These are phyloP conservation scores for Euspilapteryx auroguttella DNA, from an alignment of 2,888 invertebrate genomes.

Conservation along the genomic window DNA sequence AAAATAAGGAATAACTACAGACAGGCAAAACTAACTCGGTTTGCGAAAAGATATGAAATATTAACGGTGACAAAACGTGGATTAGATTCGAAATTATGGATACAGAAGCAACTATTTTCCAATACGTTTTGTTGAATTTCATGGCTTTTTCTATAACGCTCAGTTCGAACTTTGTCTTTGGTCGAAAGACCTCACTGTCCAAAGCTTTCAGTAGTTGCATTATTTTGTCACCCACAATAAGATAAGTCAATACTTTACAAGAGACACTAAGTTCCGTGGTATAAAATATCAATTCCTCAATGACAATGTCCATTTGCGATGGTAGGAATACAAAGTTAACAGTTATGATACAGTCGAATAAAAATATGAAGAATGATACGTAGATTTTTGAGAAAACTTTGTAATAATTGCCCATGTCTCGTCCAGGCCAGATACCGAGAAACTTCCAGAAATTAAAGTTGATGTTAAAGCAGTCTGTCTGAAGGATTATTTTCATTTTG, in stretches of 20 bases:
- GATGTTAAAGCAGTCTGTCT: constrained; percentile 6
- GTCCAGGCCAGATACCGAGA: constrained; percentile 4
- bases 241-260: constrained; percentile 23
- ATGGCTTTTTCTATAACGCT: constrained; percentile 19
- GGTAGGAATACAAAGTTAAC: constrained; percentile 8
- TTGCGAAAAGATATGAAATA: constrained; percentile 16
- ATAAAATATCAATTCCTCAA: constrained; percentile 27
- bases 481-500: not conserved
- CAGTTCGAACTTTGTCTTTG: constrained; percentile 13
- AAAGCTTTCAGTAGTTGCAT: constrained; percentile 14
- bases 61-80: constrained; percentile 15
- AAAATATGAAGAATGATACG: not conserved
- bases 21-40: constrained; percentile 16
- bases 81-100: constrained; percentile 15
- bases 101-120: constrained; percentile 16
- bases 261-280: constrained; percentile 18
- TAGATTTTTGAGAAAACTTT: not conserved
- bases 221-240: constrained; percentile 16
- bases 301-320: constrained; percentile 16
- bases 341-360: constrained; percentile 5
- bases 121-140: constrained; percentile 17
- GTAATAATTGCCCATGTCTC: not conserved
- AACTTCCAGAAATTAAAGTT: constrained; percentile 5
- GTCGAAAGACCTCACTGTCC: constrained; percentile 24
- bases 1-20: constrained; percentile 23